Percentiles rank a stretch among this genome's conserved stretches.
phyloP scores from a whole-genome alignment of 2,797 vertebrate species.

The Falco biarmicus region DNA sequence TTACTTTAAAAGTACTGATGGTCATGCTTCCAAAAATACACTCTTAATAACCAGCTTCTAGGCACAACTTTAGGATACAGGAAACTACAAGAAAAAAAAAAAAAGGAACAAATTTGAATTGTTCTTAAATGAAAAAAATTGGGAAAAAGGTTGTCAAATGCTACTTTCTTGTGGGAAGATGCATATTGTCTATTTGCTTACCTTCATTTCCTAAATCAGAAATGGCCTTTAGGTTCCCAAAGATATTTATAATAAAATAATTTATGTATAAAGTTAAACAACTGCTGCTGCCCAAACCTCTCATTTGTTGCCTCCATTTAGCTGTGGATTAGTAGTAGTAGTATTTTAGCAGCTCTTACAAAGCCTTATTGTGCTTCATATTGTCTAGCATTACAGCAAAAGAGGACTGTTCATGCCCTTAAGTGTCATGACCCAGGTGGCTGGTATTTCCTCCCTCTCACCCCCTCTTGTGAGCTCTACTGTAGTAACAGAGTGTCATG shows the following conservation, averaged over 20 bases:
- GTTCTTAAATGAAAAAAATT: background rate
- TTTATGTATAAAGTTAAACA: background rate
- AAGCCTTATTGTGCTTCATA: background rate
- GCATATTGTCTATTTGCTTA: background rate
- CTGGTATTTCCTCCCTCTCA: background rate
- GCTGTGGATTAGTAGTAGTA: background rate
- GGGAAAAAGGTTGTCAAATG: background rate
- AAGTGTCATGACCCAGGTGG: background rate
- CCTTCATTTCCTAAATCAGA: background rate
- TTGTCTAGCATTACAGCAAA: background rate
- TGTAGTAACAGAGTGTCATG: background rate
- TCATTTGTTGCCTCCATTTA: background rate
- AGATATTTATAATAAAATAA: background rate
- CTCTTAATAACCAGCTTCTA: slow-evolving; percentile 2
- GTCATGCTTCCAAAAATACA: slow-evolving; percentile 1
- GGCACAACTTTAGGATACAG: background rate
- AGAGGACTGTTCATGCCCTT: background rate
- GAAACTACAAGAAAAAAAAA: background rate
- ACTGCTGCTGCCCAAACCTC: background rate
- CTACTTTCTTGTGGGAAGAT: background rate
- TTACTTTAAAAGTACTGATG: slow-evolving; percentile 6
- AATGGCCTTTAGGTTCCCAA: background rate
- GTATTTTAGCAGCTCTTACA: background rate
- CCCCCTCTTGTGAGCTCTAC: background rate
- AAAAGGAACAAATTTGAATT: background rate